phyloP scores from a whole-genome alignment of 2,113 vertebrate species.

The Bucco capensis region DNA sequence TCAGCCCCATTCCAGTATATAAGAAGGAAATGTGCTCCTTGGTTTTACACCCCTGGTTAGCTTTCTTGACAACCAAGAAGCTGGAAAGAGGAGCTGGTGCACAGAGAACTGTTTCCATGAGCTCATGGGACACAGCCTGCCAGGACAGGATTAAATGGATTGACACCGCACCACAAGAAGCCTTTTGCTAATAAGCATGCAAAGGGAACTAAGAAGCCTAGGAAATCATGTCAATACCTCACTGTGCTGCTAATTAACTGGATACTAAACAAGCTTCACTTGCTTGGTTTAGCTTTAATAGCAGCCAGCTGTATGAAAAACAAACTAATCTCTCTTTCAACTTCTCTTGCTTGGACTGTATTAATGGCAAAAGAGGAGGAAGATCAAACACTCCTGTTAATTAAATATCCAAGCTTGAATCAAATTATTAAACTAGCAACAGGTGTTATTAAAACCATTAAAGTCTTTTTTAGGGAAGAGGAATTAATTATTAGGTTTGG shows the following conservation, averaged over 20 bases:
- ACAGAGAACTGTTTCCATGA: neutral
- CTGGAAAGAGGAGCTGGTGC: neutral
- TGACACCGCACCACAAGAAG: neutral
- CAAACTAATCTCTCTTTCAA: neutral
- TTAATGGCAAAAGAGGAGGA: constrained; percentile 4
- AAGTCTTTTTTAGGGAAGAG: neutral
- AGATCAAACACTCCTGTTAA: constrained; percentile 30
- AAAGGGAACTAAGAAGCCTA: constrained; percentile 1
- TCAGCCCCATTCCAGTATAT: neutral
- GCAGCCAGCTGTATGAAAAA: neutral
- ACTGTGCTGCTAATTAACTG: constrained; percentile 36
- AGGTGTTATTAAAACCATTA: constrained; percentile 10
- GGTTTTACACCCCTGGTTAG: neutral
- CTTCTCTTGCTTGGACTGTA: neutral
- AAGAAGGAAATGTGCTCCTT: neutral
- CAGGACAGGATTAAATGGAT: neutral
- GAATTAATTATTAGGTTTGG: neutral
- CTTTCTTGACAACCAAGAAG: neutral
- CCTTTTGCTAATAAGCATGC: neutral
- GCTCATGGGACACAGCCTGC: neutral
- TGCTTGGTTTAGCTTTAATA: constrained; percentile 10
- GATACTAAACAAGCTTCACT: constrained; percentile 21
- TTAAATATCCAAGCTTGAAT: constrained; percentile 41
- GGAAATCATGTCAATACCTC: constrained; percentile 30
- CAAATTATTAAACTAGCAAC: constrained; percentile 4